phyloP scores from a whole-genome alignment of 2,888 invertebrate genomes.

The Choristoneura rosaceana region DNA sequence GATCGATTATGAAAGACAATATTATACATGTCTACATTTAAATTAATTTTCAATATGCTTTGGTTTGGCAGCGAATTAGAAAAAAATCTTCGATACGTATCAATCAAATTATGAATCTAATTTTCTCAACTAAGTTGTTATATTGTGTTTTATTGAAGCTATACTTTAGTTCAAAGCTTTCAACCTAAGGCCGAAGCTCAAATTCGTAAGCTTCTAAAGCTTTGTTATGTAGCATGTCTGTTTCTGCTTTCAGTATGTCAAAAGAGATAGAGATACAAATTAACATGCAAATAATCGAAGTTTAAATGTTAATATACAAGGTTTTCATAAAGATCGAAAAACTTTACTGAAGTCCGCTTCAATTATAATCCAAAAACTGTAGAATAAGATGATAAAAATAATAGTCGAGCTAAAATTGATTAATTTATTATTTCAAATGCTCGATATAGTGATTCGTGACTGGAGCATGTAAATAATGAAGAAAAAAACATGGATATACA shows the following conservation, averaged over 20 bases:
- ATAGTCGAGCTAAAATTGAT: neutral
- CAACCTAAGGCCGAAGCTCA: constrained; percentile 28
- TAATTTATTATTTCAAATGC: neutral
- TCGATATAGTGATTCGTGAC: neutral
- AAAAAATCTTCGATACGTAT: no score
- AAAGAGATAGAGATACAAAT: neutral
- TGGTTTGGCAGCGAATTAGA: no score
- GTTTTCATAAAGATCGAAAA: neutral
- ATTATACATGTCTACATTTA: no score
- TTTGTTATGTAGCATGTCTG: neutral
- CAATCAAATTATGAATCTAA: neutral
- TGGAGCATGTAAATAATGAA: neutral
- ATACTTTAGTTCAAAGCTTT: constrained; percentile 12
- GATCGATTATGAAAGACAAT: no score
- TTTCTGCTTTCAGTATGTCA: neutral
- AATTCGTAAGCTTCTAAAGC: neutral
- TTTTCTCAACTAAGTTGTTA: neutral
- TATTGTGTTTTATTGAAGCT: neutral
- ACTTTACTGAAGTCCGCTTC: constrained; percentile 11
- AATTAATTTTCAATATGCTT: no score
- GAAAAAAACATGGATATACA: neutral
- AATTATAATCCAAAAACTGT: neutral
- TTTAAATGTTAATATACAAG: constrained; percentile 1
- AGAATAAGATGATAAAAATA: neutral
- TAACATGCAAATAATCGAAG: constrained; percentile 14